Conservation (phyloP, 2,888 invertebrate genomes). For the Dicranocentrus wangi region DNA sequence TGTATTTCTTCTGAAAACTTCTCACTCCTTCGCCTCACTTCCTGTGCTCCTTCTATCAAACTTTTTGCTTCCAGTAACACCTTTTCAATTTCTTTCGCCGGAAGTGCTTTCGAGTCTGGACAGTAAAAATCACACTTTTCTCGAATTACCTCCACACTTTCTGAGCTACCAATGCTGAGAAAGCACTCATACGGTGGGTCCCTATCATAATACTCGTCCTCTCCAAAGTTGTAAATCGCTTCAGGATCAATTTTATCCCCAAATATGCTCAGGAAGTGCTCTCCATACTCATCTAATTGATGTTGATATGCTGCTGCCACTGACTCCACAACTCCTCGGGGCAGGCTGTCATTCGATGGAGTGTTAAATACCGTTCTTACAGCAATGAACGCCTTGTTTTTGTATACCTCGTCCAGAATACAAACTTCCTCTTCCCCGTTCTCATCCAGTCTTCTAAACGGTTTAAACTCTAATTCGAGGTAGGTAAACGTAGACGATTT, state of each 20-base stretch:
- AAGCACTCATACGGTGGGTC: constrained; percentile 58
- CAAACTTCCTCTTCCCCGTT: constrained; percentile 38
- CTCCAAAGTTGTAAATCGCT: constrained; percentile 33
- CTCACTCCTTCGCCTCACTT: too few species aligned
- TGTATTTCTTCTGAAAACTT: background rate
- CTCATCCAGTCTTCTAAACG: constrained; percentile 20
- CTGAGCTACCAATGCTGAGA: constrained; percentile 44
- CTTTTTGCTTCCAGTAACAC: constrained; percentile 25
- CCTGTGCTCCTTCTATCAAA: constrained; percentile 14
- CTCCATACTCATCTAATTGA: constrained; percentile 45
- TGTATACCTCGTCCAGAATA: constrained; percentile 50
- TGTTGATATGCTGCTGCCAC: constrained; percentile 21
- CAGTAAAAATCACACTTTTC: constrained; percentile 53
- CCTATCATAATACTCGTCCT: constrained; percentile 40
- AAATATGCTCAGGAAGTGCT: constrained; percentile 47
- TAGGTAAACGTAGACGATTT: constrained; percentile 46
- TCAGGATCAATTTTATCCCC: constrained; percentile 44
- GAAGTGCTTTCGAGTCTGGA: background rate
- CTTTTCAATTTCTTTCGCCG: background rate
- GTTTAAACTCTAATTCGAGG: constrained; percentile 39
- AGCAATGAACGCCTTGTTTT: constrained; percentile 36
- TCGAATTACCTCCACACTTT: constrained; percentile 23
- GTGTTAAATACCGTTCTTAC: constrained; percentile 26
- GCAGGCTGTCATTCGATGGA: constrained; percentile 32
- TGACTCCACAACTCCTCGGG: constrained; percentile 8